Conservation (phyloP, 2,888 invertebrate genomes). For the Agonopterix subpropinquella region DNA sequence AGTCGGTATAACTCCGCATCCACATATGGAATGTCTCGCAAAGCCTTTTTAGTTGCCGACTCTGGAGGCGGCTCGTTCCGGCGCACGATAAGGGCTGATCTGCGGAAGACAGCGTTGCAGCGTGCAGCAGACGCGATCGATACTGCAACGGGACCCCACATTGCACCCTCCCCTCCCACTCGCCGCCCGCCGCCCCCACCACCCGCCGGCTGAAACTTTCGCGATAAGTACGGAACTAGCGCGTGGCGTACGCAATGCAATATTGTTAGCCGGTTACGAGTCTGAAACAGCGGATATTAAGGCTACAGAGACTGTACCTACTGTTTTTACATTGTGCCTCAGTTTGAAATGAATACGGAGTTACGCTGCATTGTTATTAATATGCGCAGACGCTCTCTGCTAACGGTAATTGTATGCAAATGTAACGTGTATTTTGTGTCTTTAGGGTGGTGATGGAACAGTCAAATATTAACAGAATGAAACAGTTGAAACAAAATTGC, state of each 20-base stretch:
- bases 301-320: conserved; percentile 55
- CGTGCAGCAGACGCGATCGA: conserved; percentile 72
- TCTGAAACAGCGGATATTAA: conserved; percentile 73
- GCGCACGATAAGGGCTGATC: conserved; percentile 70
- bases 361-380: conserved; percentile 55
- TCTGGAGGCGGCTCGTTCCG: conserved; percentile 50
- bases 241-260: conserved; percentile 74
- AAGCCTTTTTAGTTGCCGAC: conserved; percentile 48
- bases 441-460: neutral
- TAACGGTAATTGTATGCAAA: conserved; percentile 12
- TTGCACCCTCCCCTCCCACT: conserved; percentile 19
- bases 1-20: conserved; percentile 9
- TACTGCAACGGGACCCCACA: conserved; percentile 48
- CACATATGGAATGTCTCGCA: conserved; percentile 26
- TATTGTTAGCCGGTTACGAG: conserved; percentile 74
- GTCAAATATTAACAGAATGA: too few species aligned
- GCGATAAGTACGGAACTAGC: conserved; percentile 74
- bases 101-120: conserved; percentile 71
- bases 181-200: conserved; percentile 15
- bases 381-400: conserved; percentile 22
- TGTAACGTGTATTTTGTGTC: neutral
- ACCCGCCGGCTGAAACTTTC: conserved; percentile 66
- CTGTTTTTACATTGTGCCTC: conserved; percentile 63
- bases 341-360: conserved; percentile 59
- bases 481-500: too few species aligned